Evolutionary conservation across 1,140 invertebrate genomes (phyloP).

Genomic region (Lepidotrigona ventralis): DNA sequence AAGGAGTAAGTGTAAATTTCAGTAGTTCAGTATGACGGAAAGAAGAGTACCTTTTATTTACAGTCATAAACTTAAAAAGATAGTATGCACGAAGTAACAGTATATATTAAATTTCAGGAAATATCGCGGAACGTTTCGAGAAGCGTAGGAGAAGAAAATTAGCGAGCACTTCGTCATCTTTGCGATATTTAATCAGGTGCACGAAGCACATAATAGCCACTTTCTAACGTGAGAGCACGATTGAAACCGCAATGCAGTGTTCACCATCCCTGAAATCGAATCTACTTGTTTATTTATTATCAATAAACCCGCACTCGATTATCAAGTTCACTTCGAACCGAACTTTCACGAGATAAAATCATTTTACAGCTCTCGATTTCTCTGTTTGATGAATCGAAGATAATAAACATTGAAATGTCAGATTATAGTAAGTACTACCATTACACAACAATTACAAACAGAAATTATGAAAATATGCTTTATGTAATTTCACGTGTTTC

Average conservation of each 20-base stretch:
- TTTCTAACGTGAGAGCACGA: constrained; percentile 30
- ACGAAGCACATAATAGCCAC: constrained; percentile 19
- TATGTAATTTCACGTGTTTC: too few species aligned
- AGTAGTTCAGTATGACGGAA: neutral
- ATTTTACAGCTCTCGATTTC: neutral
- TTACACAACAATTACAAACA: too few species aligned
- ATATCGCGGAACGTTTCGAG: neutral
- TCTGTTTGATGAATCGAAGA: neutral
- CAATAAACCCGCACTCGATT: neutral
- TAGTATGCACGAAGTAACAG: neutral
- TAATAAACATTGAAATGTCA: neutral
- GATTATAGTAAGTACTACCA: neutral
- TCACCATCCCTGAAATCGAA: constrained; percentile 21
- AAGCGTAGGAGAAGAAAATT: neutral
- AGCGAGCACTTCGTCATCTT: neutral
- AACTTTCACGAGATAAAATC: constrained; percentile 6
- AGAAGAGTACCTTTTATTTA: neutral
- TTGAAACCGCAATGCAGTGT: constrained; percentile 19
- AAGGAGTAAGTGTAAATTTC: neutral
- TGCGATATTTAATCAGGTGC: constrained; percentile 25
- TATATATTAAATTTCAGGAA: neutral
- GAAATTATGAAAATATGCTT: too few species aligned
- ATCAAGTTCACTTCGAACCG: neutral
- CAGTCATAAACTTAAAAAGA: neutral
- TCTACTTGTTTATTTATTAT: constrained; percentile 10